Conservation (phyloP, 2,888 invertebrate genomes). For the Cistogaster globosa region DNA sequence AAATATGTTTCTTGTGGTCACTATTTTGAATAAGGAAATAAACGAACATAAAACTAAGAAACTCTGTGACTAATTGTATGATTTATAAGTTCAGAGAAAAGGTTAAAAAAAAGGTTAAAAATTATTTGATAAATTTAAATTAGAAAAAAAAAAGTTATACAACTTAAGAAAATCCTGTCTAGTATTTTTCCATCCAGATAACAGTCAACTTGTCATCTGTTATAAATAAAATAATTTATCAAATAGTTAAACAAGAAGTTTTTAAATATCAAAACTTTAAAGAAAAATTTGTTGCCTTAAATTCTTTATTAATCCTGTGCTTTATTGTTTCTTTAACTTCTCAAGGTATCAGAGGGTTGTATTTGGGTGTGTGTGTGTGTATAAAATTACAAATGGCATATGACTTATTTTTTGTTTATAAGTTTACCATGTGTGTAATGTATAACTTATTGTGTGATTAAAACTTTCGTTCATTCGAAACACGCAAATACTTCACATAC, state of each 20-base stretch:
- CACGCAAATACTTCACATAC: slow-evolving; percentile 10
- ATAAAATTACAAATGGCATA: slow-evolving; percentile 25
- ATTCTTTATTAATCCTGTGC: slow-evolving; percentile 20
- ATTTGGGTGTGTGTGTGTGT: neutral
- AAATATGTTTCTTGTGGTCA: slow-evolving; percentile 69
- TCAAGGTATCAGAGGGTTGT: neutral
- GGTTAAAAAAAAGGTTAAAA: slow-evolving; percentile 53
- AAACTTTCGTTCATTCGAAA: slow-evolving; percentile 26
- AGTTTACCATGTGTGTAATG: neutral
- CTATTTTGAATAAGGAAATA: slow-evolving; percentile 31
- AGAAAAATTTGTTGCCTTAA: slow-evolving; percentile 2
- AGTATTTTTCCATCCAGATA: slow-evolving; percentile 43
- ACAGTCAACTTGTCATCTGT: slow-evolving; percentile 59
- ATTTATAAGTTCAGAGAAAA: slow-evolving; percentile 58
- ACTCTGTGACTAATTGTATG: slow-evolving; percentile 68
- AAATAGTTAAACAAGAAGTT: slow-evolving; percentile 50
- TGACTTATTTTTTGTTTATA: slow-evolving; percentile 48
- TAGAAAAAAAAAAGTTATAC: slow-evolving; percentile 12
- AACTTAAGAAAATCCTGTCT: slow-evolving; percentile 26
- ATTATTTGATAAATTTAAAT: slow-evolving; percentile 61
- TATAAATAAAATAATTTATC: slow-evolving; percentile 69
- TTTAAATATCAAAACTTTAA: slow-evolving; percentile 35
- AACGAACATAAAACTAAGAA: slow-evolving; percentile 28
- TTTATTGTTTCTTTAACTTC: slow-evolving; percentile 24
- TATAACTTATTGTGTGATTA: slow-evolving; percentile 40